Evolutionary conservation across 2,888 invertebrate species (phyloP), one percentile per base, ranked within the genome.

Genomic region (Chromoteleia sp.): DNA sequence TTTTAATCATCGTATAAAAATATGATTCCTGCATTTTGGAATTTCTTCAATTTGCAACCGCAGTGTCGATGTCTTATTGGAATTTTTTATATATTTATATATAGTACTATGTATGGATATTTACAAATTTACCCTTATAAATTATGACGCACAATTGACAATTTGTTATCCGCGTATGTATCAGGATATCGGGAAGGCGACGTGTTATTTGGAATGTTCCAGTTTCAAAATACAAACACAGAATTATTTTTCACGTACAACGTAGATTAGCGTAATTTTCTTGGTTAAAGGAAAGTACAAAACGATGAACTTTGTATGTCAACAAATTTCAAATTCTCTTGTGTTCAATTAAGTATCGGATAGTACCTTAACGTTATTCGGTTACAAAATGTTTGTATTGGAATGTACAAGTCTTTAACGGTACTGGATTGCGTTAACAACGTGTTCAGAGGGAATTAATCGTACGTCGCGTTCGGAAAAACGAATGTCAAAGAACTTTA

Each of bases 41-140:
- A 25, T 25, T 25, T n/a, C n/a, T n/a, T 25, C 25, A 25, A 25
- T 6, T 25, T 25, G 25, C 25, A 25, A 4, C 6, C 6, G 25
- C 2, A 25, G 25, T 25, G 2, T 25, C 6, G 2, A 2, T 6
- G 6, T 25, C 25, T 25, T 4, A 25, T 6, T 25, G 25, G 25
- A 25, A 25, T 25, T 25, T 25, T 6, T 50, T 15, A 25, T 25
- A 7, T 50, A n/a, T 50, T 12, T n/a, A 50, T 17, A 10, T 50
- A 50, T 50, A 21, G 10, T 10, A 19, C 10, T 48, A 50, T 50
- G 8, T 30, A 17, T 54, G 21, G 14, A 29, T 59, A 59, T 59
- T 39, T 59, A 59, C 58, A 59, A n/a, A 41, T 59, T 41, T 41
- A 7, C n/a, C 10, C 41, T 59, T 59, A 59, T n/a, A 25, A 59